phyloP scores from a whole-genome alignment of 2,888 invertebrate species.

The Pandemis heparana region DNA sequence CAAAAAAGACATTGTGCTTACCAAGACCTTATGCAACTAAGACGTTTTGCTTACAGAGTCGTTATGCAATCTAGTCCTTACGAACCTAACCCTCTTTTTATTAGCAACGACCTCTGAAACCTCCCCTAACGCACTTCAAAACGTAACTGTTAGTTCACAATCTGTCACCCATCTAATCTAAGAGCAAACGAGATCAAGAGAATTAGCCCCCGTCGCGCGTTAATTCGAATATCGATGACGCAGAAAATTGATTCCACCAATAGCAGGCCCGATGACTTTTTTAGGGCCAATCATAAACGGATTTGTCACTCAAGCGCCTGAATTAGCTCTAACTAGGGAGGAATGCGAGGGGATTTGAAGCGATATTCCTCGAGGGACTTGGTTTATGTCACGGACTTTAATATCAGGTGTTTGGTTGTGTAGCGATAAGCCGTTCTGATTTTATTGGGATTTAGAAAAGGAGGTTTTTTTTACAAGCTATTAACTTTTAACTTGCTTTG shows the following conservation, averaged over 20 bases:
- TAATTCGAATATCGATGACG: constrained; percentile 38
- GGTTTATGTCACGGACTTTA: constrained; percentile 3
- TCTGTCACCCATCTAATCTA: constrained; percentile 26
- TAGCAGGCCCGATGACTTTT: constrained; percentile 35
- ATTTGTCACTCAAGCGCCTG: constrained; percentile 32
- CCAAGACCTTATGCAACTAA: no score
- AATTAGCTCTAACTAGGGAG: constrained; percentile 18
- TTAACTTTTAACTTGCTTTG: no score
- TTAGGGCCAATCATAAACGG: constrained; percentile 41
- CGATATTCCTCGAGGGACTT: background rate
- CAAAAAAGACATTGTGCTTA: no score
- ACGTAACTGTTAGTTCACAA: constrained; percentile 12
- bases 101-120: background rate
- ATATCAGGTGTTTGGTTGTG: background rate
- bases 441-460: background rate
- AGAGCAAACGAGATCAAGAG: constrained; percentile 14
- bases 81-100: no score
- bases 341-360: constrained; percentile 19
- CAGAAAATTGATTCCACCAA: constrained; percentile 42
- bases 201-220: constrained; percentile 22
- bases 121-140: background rate
- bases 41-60: no score
- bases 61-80: no score
- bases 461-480: no score
- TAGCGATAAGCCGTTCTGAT: background rate